A percentile compares a stretch with the other conserved stretches of the same genome.
phyloP scores from a whole-genome alignment of 92 coral and sea anemone species.

The Pocillopora grandis region DNA sequence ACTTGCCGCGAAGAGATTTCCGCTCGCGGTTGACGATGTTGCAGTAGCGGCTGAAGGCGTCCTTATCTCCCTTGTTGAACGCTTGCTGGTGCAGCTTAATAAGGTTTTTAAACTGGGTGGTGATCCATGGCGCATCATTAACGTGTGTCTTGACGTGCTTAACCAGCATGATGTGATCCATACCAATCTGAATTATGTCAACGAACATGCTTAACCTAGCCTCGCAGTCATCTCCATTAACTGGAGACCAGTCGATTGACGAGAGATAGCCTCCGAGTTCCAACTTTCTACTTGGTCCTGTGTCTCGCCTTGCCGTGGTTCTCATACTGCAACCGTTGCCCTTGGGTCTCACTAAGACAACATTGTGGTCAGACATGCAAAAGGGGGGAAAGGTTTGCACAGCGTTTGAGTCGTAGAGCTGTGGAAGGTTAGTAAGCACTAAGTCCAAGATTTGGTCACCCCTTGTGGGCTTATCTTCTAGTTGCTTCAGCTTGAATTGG shows the following conservation, averaged over 20 bases:
- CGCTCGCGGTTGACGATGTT: constrained; percentile 51
- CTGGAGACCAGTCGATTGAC: constrained; percentile 48
- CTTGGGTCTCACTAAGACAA: constrained; percentile 11
- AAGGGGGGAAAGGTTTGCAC: constrained; percentile 41
- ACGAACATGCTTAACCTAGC: constrained; percentile 28
- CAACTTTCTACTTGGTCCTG: constrained; percentile 3
- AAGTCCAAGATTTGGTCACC: constrained; percentile 61
- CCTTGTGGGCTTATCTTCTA: constrained; percentile 48
- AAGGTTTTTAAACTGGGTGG: constrained; percentile 45
- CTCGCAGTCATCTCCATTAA: constrained; percentile 34
- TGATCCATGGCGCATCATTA: constrained; percentile 12
- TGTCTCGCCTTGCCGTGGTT: background rate
- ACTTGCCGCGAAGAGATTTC: background rate
- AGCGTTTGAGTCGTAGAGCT: constrained; percentile 39
- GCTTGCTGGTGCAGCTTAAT: constrained; percentile 47
- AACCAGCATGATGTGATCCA: constrained; percentile 34
- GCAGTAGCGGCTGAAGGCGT: constrained; percentile 26
- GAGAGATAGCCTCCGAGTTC: constrained; percentile 43
- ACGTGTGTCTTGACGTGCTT: background rate
- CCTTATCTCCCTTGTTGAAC: constrained; percentile 17
- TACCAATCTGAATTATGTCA: constrained; percentile 37
- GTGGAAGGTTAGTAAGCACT: constrained; percentile 51
- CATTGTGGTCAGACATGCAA: constrained; percentile 32
- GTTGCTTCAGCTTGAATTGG: constrained; percentile 61
- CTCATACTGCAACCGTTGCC: background rate